Base-by-base conservation (phyloP, 2,113 vertebrate genomes). In the Melospiza melodia region DNA sequence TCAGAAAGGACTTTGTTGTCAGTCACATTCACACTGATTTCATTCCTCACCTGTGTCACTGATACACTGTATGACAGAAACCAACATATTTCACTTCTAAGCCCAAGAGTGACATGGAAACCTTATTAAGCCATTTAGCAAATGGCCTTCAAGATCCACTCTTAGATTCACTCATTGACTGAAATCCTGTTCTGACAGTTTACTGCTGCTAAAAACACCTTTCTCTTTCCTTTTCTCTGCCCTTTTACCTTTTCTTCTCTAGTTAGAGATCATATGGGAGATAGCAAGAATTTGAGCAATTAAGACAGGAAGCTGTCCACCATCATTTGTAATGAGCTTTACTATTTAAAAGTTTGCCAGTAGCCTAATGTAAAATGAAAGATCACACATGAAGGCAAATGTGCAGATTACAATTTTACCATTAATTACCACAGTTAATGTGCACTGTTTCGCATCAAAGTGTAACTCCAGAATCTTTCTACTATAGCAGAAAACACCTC, bases 61-160 rank as follows among this genome's bases (percentile, higher is more conserved):
- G 28, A 63, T 3, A 28, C 1, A 7, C 27, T 24, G 11, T 1
- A 13, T 5, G 18, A 72, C 0, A 14, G 3, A 5, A 8, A 84
- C 31, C 37, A 66, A 82, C 7, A 20, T 31, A 43, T 8, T 39
- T 37, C 44, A 30, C 43, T 55, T 37, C 28, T n/a, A 25, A 48
- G 33, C 18, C 41, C 69, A 39, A 21, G 14, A 54, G 37, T 13
- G 68, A 57, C 46, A 51, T 0, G 4, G 33, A 69, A 77, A 62
- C 30, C n/a, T 17, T 2, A 33, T n/a, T 12, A 15, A 35, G 31
- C 6, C 39, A 48, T 57, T 66, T 2, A 21, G 12, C 18, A 74
- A 84, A 84, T 0, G 0, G 15, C 46, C 65, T 35, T 66, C 48
- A 78, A 69, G 35, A 81, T 15, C 18, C 31, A 57, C 37, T 41